These are phyloP conservation scores for Cephus cinctus DNA, from an alignment of 1,140 invertebrate genomes.

Conservation along the genomic window DNA sequence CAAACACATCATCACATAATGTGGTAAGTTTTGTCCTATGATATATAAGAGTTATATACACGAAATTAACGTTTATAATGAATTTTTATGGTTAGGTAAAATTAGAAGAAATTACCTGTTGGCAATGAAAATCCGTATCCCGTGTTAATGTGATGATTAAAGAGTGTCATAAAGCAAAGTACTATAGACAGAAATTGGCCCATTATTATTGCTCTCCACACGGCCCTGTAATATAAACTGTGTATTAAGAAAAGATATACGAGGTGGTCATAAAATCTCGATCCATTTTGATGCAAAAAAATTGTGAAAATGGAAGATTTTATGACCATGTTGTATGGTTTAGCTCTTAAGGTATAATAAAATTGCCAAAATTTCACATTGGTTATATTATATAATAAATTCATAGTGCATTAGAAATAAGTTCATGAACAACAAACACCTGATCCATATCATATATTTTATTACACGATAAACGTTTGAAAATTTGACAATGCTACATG, in stretches of 20 bases:
- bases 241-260: not conserved
- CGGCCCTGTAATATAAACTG: slow-evolving; percentile 58
- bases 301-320: too few relatives aligned
- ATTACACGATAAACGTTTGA: too few relatives aligned
- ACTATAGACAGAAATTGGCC: slow-evolving; percentile 76
- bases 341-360: too few relatives aligned
- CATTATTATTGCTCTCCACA: slow-evolving; percentile 73
- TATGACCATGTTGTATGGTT: too few relatives aligned
- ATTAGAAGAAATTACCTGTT: slow-evolving; percentile 58
- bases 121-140: slow-evolving; percentile 69
- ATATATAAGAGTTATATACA: slow-evolving; percentile 20
- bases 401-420: too few relatives aligned
- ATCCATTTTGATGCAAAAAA: too few relatives aligned
- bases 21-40: slow-evolving; percentile 76
- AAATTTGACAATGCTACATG: too few relatives aligned
- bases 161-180: slow-evolving; percentile 72
- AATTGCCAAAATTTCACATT: too few relatives aligned
- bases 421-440: too few relatives aligned
- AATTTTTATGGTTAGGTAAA: not conserved
- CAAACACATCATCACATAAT: slow-evolving; percentile 74
- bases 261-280: too few relatives aligned
- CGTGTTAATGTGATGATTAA: slow-evolving; percentile 72
- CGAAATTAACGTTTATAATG: not conserved
- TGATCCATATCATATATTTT: too few relatives aligned
- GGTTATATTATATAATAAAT: too few relatives aligned